phyloP scores from a whole-genome alignment of 2,113 vertebrate genomes.

The Centrocercus urophasianus region DNA sequence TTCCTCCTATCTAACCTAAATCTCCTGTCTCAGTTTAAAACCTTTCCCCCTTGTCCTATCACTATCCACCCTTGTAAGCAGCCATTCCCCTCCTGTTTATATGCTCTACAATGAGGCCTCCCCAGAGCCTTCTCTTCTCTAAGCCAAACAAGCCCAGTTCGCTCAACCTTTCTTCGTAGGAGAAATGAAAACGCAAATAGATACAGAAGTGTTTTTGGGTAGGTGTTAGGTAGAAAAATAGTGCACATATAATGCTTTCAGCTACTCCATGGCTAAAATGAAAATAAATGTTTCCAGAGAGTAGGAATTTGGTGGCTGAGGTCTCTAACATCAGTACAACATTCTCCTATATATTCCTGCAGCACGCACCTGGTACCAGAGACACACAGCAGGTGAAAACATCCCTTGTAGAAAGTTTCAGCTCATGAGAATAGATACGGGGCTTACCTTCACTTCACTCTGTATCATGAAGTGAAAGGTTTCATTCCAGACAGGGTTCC shows the following conservation, averaged over 20 bases:
- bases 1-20: too few relatives aligned
- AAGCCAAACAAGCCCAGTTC: too few relatives aligned
- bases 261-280: background rate
- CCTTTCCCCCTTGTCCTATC: too few relatives aligned
- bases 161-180: too few relatives aligned
- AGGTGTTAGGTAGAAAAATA: background rate
- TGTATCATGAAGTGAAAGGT: slow-evolving; percentile 83
- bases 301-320: background rate
- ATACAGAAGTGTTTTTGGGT: background rate
- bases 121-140: too few relatives aligned
- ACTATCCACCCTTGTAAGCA: too few relatives aligned
- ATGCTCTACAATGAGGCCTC: too few relatives aligned
- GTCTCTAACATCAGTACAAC: background rate
- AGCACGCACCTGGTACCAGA: background rate
- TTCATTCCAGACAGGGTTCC: slow-evolving; percentile 86
- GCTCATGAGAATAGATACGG: background rate
- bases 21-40: too few relatives aligned
- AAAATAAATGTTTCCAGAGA: background rate
- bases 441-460: slow-evolving; percentile 81
- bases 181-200: background rate
- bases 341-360: background rate
- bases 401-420: background rate
- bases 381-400: background rate
- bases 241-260: background rate
- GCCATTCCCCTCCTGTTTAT: too few relatives aligned